These are phyloP conservation scores for Danaus chrysippus DNA, from an alignment of 2,888 invertebrate species.

Conservation along the genomic window DNA sequence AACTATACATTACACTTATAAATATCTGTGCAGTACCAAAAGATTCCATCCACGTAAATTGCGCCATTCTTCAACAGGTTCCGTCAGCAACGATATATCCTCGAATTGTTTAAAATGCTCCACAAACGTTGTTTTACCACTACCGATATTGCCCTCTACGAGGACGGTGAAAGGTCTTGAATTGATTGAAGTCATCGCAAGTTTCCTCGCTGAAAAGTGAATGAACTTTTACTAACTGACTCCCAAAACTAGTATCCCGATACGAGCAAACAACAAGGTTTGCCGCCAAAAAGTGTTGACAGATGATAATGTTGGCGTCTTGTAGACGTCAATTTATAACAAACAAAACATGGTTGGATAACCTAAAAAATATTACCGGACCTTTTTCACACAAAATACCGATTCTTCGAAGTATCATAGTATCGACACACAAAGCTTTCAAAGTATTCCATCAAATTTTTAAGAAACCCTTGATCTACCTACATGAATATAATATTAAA, in stretches of 20 bases:
- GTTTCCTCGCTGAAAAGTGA: conserved; percentile 38
- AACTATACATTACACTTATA: background rate
- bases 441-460: background rate
- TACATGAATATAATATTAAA: no score
- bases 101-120: conserved; percentile 87
- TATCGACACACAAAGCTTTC: conserved; percentile 4
- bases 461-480: background rate
- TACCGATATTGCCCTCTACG: conserved; percentile 94
- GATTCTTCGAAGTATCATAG: conserved; percentile 27
- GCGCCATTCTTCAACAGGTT: conserved; percentile 93
- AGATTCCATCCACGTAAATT: conserved; percentile 89
- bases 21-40: conserved; percentile 63
- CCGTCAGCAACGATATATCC: conserved; percentile 83
- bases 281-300: conserved; percentile 34
- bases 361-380: conserved; percentile 39
- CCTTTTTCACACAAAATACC: conserved; percentile 44
- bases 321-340: background rate
- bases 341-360: conserved; percentile 2
- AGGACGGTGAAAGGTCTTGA: conserved; percentile 88
- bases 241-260: conserved; percentile 9
- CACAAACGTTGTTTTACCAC: conserved; percentile 93
- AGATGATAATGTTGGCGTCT: conserved; percentile 16
- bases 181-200: conserved; percentile 54
- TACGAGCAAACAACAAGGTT: conserved; percentile 20
- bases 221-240: conserved; percentile 17